phyloP scores from a whole-genome alignment of 1,140 invertebrate species.

The Holotrichia oblita region DNA sequence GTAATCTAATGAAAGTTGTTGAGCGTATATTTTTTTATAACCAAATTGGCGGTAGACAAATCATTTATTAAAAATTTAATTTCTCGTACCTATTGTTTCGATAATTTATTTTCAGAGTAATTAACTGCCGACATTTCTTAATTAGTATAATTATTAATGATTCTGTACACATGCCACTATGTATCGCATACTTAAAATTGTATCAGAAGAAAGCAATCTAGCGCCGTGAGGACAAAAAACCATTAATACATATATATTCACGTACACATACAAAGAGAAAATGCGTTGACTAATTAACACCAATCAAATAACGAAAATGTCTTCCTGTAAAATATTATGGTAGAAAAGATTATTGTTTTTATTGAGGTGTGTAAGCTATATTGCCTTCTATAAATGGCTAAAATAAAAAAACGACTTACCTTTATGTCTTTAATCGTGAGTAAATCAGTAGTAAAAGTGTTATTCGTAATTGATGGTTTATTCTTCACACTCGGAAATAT shows the following conservation, averaged over 20 bases:
- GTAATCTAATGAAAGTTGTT: background rate
- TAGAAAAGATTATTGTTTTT: background rate
- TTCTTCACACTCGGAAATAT: slow-evolving; percentile 92
- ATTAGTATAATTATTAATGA: slow-evolving; percentile 14
- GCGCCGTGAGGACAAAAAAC: too few species aligned
- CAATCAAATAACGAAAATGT: slow-evolving; percentile 13
- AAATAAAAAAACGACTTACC: slow-evolving; percentile 67
- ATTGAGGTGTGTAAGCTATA: background rate
- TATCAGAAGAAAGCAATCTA: background rate
- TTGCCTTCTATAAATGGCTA: background rate
- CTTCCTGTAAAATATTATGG: background rate
- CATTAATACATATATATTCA: background rate
- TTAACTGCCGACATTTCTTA: slow-evolving; percentile 8
- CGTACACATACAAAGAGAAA: background rate
- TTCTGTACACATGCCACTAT: background rate
- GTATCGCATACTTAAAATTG: background rate
- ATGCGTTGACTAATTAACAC: slow-evolving; percentile 6
- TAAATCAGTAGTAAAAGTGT: slow-evolving; percentile 79
- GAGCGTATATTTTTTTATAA: too few species aligned
- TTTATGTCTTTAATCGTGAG: slow-evolving; percentile 81
- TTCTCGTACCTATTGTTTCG: background rate
- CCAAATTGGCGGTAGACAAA: background rate
- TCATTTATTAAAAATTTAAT: slow-evolving; percentile 5
- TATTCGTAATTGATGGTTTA: slow-evolving; percentile 84
- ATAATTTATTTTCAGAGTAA: slow-evolving; percentile 12